These are phyloP conservation scores for Manduca sexta DNA, from an alignment of 1,140 invertebrate genomes.

Conservation along the genomic window DNA sequence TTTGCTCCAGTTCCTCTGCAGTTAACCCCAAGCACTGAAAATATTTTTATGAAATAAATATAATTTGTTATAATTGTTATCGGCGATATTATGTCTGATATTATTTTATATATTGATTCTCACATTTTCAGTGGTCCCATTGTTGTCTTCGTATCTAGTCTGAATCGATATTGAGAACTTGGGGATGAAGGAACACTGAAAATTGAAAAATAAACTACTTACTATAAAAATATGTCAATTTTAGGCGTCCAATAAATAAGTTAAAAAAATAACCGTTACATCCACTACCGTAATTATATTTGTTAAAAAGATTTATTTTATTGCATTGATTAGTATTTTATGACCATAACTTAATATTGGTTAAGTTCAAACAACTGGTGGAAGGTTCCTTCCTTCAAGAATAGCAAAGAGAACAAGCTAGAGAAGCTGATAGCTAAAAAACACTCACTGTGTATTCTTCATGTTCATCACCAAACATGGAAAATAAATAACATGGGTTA, in stretches of 20 bases:
- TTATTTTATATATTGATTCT: too few relatives aligned
- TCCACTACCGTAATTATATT: too few relatives aligned
- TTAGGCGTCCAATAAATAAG: too few relatives aligned
- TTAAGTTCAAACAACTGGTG: too few relatives aligned
- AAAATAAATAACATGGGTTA: conserved; percentile 14
- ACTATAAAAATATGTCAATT: neutral
- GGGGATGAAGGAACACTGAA: conserved; percentile 93
- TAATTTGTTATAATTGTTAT: neutral
- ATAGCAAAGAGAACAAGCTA: too few relatives aligned
- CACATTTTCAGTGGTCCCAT: conserved; percentile 92
- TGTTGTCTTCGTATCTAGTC: conserved; percentile 93
- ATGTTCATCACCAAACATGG: conserved; percentile 20
- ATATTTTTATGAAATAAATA: conserved; percentile 4
- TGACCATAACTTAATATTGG: too few relatives aligned
- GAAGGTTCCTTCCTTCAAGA: too few relatives aligned
- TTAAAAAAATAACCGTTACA: too few relatives aligned
- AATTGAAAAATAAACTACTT: conserved; percentile 24
- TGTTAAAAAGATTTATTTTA: too few relatives aligned
- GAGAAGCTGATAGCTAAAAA: too few relatives aligned
- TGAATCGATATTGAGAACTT: conserved; percentile 91
- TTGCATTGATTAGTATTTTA: too few relatives aligned
- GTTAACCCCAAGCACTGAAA: conserved; percentile 83
- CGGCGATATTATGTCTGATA: neutral
- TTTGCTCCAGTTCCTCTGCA: conserved; percentile 81
- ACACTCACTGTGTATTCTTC: conserved; percentile 62